Conservation (phyloP, 2,888 invertebrate genomes). For the Drosophila hawaiiensis region DNA sequence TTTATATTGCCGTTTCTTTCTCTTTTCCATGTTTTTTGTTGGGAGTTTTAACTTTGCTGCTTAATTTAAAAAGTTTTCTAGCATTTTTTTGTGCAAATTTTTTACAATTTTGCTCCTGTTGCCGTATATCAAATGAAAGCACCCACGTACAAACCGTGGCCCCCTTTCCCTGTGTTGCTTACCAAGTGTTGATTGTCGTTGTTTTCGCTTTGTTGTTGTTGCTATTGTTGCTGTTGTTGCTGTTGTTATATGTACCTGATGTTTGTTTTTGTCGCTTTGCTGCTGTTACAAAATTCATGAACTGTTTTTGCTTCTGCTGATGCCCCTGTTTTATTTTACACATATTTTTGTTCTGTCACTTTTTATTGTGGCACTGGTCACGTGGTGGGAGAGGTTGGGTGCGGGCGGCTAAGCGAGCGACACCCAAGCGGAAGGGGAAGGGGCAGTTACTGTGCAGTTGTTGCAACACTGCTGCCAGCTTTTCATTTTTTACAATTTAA, state of each 20-base stretch:
- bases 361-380: conserved; percentile 66
- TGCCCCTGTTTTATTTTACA: conserved; percentile 73
- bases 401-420: conserved; percentile 9
- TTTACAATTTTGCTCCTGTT: conserved; percentile 54
- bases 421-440: not conserved
- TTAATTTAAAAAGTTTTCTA: conserved; percentile 76
- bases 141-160: conserved; percentile 40
- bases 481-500: conserved; percentile 72
- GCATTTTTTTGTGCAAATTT: conserved; percentile 64
- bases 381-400: conserved; percentile 2
- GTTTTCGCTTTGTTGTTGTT: conserved; percentile 6
- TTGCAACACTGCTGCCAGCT: conserved; percentile 64
- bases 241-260: conserved; percentile 49
- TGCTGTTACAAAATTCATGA: conserved; percentile 76
- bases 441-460: conserved; percentile 45
- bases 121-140: conserved; percentile 13
- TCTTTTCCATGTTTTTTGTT: conserved; percentile 45
- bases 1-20: not conserved
- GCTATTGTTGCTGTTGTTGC: conserved; percentile 24
- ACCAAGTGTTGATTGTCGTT: conserved; percentile 58
- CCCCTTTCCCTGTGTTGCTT: conserved; percentile 6
- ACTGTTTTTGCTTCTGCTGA: conserved; percentile 65
- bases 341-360: conserved; percentile 77
- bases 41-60: conserved; percentile 76
- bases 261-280: conserved; percentile 74